Evolutionary conservation across 2,888 invertebrate genomes (phyloP), one percentile per base, ranked within the genome.

Genomic region (Glaucopsyche alexis): DNA sequence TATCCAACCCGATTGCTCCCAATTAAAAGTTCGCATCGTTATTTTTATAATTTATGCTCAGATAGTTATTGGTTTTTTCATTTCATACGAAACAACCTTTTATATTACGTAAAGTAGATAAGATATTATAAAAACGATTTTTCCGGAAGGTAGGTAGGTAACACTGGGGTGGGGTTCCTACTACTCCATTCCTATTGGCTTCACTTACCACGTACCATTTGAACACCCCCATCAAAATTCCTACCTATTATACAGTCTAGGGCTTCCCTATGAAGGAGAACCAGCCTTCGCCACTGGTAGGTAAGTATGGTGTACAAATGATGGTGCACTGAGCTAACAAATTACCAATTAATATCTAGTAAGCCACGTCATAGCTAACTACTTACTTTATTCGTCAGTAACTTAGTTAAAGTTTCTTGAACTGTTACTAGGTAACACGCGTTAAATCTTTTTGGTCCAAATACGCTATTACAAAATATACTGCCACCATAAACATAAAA

Each of bases 401-500:
- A 55, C 19, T 55, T 55, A 55, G 19, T 55, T 55, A 55, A 55
- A 47, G 47, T 47, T 47, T 47, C 47, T 13, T 47, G 13, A 47
- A 60, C 60, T 60, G 60, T 55, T 55, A 55, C 55, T 55, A 55
- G 29, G 60, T 11, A 60, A 13, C 11, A 13, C 47, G 4, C 47
- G 47, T 47, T 47, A 13, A 19, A 52, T 19, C 19, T 11, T n/a
- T 29, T 29, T 11, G 19, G 38, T 38, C 60, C 60, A 7, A 47
- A 47, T 47, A 13, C 29, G 60, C 60, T 29, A 29, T 60, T 49
- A 49, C 47, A 29, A 69, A 49, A 69, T 69, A 69, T 69, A 67
- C 45, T 42, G 11, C 67, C 49, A 38, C 49, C 69, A 69, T 69
- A 29, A 47, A 47, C 47, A 65, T 13, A 42, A 67, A 67, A 47